Base-by-base conservation (phyloP, 2,888 invertebrate species). In the Calameuta filiformis region DNA sequence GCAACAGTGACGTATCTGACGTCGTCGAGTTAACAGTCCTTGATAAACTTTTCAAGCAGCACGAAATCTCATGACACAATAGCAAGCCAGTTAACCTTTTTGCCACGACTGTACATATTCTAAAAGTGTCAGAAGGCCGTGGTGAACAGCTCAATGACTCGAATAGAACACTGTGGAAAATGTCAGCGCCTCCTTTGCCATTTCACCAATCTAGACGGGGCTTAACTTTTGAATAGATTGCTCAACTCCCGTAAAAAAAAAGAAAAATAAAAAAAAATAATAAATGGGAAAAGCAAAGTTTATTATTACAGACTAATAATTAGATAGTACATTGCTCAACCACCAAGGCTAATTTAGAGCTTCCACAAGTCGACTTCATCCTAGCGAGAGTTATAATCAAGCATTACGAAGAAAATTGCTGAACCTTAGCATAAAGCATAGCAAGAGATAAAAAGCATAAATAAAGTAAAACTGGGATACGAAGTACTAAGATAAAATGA, bases 121-220 rank as follows among this genome's bases (percentile, higher is more conserved):
- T 23, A 56, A 56, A 56, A 56, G 23, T 56, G 56, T 56, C 56
- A 56, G 23, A 23, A 56, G 56, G 56, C 23, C 56, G 56, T 23
- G 23, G 56, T 56, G 56, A 56, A 23, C 23, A 56, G 56, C 56
- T 56, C 56, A 23, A 56, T 56, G 23, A 56, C 23, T 56, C 56
- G 56, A 75, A 74, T 77, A 68, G 77, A 77, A 78, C 69, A 71
- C 73, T 75, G 69, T 75, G 73, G 76, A 78, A 76, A 79, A 81
- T 81, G 81, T 81, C 81, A 81, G 76, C 40, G 76, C 34, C 37
- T 73, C 35, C 56, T 68, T 75, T 81, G 79, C 77, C 81, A 77
- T 81, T 80, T 79, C 56, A 30, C 37, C 73, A 11, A 35, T 35
- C 74, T 12, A 56, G 56, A 56, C 23, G 56, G 56, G 2, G 56